A percentile compares a stretch with the other conserved stretches of the same genome.
phyloP scores from a whole-genome alignment of 1,140 invertebrate species.

The Scaptomyza hsui region DNA sequence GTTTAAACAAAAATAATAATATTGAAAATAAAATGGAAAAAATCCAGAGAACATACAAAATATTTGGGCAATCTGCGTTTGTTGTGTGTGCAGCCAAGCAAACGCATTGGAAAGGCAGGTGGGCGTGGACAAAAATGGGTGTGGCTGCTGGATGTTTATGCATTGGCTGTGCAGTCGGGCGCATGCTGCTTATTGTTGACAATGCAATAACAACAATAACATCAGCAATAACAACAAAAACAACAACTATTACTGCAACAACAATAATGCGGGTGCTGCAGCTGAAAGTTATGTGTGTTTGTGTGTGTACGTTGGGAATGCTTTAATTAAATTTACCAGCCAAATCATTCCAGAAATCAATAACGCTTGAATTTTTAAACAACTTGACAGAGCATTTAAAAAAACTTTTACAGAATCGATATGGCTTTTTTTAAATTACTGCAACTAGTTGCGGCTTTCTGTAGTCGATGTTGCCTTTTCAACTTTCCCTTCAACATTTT shows the following conservation, averaged over 20 bases:
- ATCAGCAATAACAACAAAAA: slow-evolving; percentile 12
- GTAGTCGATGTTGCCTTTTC: too few species aligned
- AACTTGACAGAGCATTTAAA: too few species aligned
- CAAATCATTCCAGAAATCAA: neutral
- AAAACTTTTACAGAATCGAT: too few species aligned
- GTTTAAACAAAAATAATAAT: slow-evolving; percentile 2
- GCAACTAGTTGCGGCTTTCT: too few species aligned
- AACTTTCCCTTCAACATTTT: neutral
- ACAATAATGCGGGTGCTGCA: slow-evolving; percentile 38
- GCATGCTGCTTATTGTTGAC: slow-evolving; percentile 47
- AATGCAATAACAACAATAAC: slow-evolving; percentile 47
- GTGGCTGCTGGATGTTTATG: slow-evolving; percentile 31
- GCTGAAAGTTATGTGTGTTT: slow-evolving; percentile 33
- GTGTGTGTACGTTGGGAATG: slow-evolving; percentile 29
- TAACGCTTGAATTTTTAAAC: neutral
- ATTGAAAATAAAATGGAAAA: neutral
- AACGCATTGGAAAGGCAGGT: slow-evolving; percentile 31
- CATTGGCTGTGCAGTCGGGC: slow-evolving; percentile 29
- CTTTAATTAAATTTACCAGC: slow-evolving; percentile 58
- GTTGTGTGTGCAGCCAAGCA: slow-evolving; percentile 47
- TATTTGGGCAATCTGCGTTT: slow-evolving; percentile 33
- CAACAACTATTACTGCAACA: slow-evolving; percentile 32
- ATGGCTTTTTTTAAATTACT: neutral
- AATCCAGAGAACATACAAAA: slow-evolving; percentile 10
- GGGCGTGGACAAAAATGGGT: neutral